Evolutionary conservation across 2,888 invertebrate genomes (phyloP).

Genomic region (Cephus spinipes): DNA sequence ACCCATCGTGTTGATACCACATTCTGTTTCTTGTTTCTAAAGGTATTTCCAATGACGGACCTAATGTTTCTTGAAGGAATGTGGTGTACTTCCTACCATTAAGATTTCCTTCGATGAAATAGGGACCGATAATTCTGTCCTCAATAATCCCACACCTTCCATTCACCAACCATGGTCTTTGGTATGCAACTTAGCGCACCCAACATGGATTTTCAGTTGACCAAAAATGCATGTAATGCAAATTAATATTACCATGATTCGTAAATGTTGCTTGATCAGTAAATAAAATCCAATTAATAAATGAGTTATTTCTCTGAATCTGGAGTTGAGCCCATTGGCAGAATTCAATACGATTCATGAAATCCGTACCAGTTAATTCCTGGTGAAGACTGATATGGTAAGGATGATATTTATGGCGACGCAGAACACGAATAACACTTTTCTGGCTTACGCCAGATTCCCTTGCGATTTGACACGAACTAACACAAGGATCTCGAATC

Average conservation of each 20-base stretch:
- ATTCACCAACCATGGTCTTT: slow-evolving; percentile 18
- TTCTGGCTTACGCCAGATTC: slow-evolving; percentile 13
- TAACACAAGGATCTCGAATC: slow-evolving; percentile 14
- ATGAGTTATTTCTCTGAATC: slow-evolving; percentile 16
- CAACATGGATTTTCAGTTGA: slow-evolving; percentile 21
- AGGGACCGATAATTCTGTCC: slow-evolving; percentile 18
- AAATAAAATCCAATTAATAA: slow-evolving; percentile 13
- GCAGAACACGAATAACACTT: slow-evolving; percentile 12
- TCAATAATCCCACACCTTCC: slow-evolving; percentile 19
- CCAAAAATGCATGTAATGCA: slow-evolving; percentile 20
- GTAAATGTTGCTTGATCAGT: slow-evolving; percentile 18
- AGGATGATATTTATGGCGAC: slow-evolving; percentile 24
- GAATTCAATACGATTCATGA: slow-evolving; percentile 25
- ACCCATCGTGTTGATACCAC: slow-evolving; percentile 20
- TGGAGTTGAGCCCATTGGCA: slow-evolving; percentile 23
- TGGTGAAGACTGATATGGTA: slow-evolving; percentile 27
- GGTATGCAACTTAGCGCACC: slow-evolving; percentile 19
- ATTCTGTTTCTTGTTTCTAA: neutral
- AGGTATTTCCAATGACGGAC: slow-evolving; percentile 10
- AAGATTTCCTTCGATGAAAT: slow-evolving; percentile 17
- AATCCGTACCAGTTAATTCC: slow-evolving; percentile 21
- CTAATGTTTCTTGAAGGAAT: slow-evolving; percentile 11
- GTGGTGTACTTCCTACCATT: slow-evolving; percentile 16
- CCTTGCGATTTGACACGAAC: slow-evolving; percentile 11
- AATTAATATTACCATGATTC: slow-evolving; percentile 20